A percentile compares a stretch with the other conserved stretches of the same genome.
Conservation (phyloP, 2,888 invertebrate genomes). For the Pandemis heparana region DNA sequence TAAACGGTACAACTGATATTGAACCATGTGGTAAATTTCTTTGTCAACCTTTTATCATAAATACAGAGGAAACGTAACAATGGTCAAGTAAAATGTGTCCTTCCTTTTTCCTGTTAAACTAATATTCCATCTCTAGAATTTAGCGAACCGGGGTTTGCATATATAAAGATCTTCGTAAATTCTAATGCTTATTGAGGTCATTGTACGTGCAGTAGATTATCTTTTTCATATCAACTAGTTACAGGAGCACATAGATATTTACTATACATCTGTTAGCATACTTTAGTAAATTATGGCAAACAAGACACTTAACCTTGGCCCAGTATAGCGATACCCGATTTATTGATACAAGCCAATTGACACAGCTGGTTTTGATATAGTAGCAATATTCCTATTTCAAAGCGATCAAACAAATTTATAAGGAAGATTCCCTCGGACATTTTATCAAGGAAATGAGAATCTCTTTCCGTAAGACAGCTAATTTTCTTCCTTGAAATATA, state of each 20-base stretch:
- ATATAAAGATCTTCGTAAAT: not conserved
- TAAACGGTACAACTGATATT: no score
- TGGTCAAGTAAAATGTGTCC: no score
- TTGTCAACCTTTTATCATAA: no score
- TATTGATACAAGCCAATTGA: conserved; percentile 36
- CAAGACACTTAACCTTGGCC: conserved; percentile 15
- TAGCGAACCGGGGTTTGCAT: not conserved
- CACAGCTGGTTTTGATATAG: not conserved
- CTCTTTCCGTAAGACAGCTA: not conserved
- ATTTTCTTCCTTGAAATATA: not conserved
- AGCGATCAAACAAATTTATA: conserved; percentile 11
- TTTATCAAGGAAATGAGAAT: conserved; percentile 10
- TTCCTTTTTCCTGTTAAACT: not conserved
- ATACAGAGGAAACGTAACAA: no score
- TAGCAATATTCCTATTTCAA: conserved; percentile 12
- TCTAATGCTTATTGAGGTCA: not conserved
- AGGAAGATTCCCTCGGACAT: conserved; percentile 13
- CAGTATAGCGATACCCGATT: conserved; percentile 10
- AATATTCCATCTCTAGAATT: not conserved
- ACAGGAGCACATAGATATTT: not conserved
- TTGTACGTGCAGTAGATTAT: not conserved
- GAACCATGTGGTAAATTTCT: no score
- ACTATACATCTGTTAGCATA: conserved; percentile 2
- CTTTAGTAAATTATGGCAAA: not conserved
- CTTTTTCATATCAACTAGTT: not conserved